A percentile compares a stretch with the other conserved stretches of the same genome.
phyloP scores from a whole-genome alignment of 1,140 invertebrate genomes.

The Ceratina australensis region DNA sequence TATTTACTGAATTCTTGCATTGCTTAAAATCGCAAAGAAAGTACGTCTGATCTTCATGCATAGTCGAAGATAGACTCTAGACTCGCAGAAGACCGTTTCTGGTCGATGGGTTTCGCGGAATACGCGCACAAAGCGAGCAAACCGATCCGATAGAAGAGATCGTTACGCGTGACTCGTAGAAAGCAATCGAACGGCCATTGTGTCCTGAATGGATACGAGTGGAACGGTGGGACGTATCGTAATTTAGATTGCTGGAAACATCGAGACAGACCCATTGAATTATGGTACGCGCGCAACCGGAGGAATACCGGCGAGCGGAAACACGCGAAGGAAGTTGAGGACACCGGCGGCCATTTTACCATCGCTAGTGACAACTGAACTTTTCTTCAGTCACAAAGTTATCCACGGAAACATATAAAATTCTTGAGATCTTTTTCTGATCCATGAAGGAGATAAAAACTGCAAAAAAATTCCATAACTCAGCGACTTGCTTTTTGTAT shows the following conservation, averaged over 20 bases:
- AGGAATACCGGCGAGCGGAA: conserved; percentile 1
- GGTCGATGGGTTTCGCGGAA: conserved; percentile 8
- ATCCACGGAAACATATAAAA: no score
- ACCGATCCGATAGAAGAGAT: conserved; percentile 41
- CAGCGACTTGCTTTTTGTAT: no score
- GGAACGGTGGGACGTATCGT: conserved; percentile 20
- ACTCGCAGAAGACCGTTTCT: conserved; percentile 4
- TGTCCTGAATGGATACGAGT: conserved; percentile 32
- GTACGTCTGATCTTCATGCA: neutral
- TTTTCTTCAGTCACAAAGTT: no score
- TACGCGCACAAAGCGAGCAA: conserved; percentile 19
- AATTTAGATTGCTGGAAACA: conserved; percentile 33
- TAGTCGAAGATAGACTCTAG: no score
- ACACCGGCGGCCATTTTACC: neutral
- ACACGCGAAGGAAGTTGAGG: neutral
- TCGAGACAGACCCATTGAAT: conserved; percentile 14
- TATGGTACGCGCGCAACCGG: neutral
- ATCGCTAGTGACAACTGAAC: no score
- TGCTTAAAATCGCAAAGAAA: neutral
- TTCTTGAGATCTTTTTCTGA: neutral
- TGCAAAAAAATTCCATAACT: no score
- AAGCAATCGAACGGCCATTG: conserved; percentile 43
- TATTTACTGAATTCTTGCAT: no score
- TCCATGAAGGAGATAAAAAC: no score
- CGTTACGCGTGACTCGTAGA: conserved; percentile 38